Base-by-base conservation (phyloP, 2,113 vertebrate genomes). In the Struthidea cinerea region DNA sequence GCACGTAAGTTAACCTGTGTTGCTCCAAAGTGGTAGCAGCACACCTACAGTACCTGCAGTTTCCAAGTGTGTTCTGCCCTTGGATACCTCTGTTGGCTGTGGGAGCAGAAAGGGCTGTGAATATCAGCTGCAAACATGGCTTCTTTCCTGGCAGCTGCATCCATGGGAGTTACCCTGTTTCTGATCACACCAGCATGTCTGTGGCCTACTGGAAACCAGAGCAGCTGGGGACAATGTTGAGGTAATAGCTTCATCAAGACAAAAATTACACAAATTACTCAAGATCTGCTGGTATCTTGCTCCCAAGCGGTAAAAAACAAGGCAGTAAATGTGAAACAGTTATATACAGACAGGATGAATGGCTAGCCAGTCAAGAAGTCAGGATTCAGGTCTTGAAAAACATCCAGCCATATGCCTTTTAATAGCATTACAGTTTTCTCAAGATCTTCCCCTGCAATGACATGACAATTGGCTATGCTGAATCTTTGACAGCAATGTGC, bases 101-200 rank as follows among this genome's bases (percentile, higher is more conserved):
- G 33, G 60, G 13, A 79, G 37, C 70, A 91, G 90, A 60, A 67
- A 83, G 6, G 20, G 75, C 70, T 69, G 42, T 27, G 37, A 82
- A 0, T 83, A 90, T 84, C 94, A 90, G 68, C 18, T 55, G 59
- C 50, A 63, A 92, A 80, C 75, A 74, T 3, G 0, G 59, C 47
- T 52, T 90, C 75, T 68, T 69, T 77, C 53, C 86, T 74, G 50
- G 73, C 87, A 94, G 88, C 85, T 80, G 63, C 76, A 61, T 68
- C 3, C 16, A 55, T 42, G 83, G 92, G 83, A 94, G 94, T 88
- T 37, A 52, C 92, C 71, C 68, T 12, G 23, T 56, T 88, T 63
- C 70, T 69, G 57, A 86, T n/a, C 63, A 57, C 27, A 90, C 49
- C 46, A 42, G n/a, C 3, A 5, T 44, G 49, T 21, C 30, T 59